Base-by-base conservation (phyloP, 2,113 vertebrate genomes). In the Pardalotus punctatus region DNA sequence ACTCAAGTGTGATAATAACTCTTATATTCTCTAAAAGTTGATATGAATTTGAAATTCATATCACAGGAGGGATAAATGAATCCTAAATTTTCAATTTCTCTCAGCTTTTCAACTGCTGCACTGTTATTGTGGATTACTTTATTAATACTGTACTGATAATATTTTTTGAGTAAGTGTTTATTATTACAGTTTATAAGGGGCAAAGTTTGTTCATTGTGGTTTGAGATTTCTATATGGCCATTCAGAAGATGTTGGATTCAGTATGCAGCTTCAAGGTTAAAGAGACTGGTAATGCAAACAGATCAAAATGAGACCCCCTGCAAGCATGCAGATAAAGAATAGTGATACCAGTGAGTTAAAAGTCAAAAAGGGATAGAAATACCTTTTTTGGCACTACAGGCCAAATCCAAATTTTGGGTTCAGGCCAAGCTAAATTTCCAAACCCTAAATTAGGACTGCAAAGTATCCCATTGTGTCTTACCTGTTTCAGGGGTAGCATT, bases 201-300 rank as follows among this genome's bases (percentile, higher is more conserved):
- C 23, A 29, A 73, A 42, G 1, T 56, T 56, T 35, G 5, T 23
- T 69, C 1, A 11, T 1, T 62, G 10, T 28, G 2, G 7, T 47
- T 62, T 79, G 57, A 90, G 56, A 79, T 57, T 78, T 90, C 73
- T 47, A 2, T 5, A 27, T 2, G 8, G 6, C 7, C 35, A 27
- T 51, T 51, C 36, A 76, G 48, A 79, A 58, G 38, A 45, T 12
- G 53, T 2, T 57, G 36, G 29, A 71, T 67, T 81, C 61, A 71
- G 21, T 22, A 50, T 3, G 7, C 5, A 54, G 1, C 11, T 76
- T 21, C 0, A 0, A 64, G 33, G 16, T 62, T 81, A 48, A 58
- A 87, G n/a, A 81, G 8, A 14, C 10, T n/a, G 9, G 7, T 61
- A 65, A 45, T 35, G 20, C 29, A 67, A 71, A 54, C 0, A 4